Base-by-base conservation (phyloP, 2,888 invertebrate genomes). In the Orchesella flavescens region DNA sequence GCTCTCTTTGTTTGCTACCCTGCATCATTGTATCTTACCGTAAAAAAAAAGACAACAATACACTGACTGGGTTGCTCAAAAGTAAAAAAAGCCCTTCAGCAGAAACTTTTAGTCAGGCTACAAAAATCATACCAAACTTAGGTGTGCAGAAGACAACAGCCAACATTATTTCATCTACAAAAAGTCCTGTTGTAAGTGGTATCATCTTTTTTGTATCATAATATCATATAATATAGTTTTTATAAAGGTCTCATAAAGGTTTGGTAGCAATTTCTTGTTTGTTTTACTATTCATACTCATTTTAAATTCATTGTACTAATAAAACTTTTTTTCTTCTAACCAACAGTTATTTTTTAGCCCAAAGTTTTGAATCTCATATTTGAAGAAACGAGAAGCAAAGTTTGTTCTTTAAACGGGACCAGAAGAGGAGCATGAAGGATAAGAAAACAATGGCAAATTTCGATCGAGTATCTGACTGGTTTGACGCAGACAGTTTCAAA, bases 381-480 rank as follows among this genome's bases (percentile, higher is more conserved):
- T 7, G 49, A n/a, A 12, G 12, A 49, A 15, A 49, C 49, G 12
- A 49, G 15, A 49, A 49, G 49, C 12, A 12, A 10, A 3, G 49
- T 2, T 10, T 49, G n/a, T 15, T 15, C 12, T 49, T 15, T 49
- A 49, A 49, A 49, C 12, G 49, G 49, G 12, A 49, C 49, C 34
- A 34, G 34, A 34, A 7, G 34, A 34, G 7, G 34, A 34, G 69
- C 73, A 86, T 86, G 86, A 86, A 86, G 78, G 86, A 86, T 84
- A 81, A 82, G 78, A 86, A 85, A 80, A 72, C 84, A 13, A 85
- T 87, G 66, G 86, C 86, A 55, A 86, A 84, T 53, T 87, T 86
- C 46, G 87, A 86, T 78, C 87, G 87, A 86, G 94, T 94, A 90
- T 93, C 94, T 85, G 94, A 94, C 91, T 94, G 94, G 94, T 94